phyloP scores from a whole-genome alignment of 2,888 invertebrate genomes.

The Aricia artaxerxes region DNA sequence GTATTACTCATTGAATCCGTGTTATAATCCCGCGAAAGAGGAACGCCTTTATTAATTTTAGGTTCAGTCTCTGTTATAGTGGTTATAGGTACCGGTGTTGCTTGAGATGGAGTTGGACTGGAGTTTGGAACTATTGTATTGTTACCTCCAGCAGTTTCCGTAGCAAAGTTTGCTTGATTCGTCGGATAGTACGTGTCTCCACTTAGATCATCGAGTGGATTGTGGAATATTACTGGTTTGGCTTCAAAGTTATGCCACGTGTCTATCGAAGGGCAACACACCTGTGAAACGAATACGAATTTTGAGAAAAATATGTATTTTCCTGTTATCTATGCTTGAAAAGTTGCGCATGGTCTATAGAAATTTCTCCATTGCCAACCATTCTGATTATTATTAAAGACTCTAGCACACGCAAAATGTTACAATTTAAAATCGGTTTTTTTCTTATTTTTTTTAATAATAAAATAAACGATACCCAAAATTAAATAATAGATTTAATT shows the following conservation, averaged over 20 bases:
- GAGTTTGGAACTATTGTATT: neutral
- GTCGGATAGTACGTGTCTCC: slow-evolving; percentile 4
- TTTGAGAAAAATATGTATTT: neutral
- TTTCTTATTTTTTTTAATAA: too few relatives aligned
- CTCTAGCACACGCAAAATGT: neutral
- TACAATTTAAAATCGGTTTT: too few relatives aligned
- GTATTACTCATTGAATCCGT: neutral
- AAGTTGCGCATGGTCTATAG: neutral
- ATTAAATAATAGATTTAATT: too few relatives aligned
- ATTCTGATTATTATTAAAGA: neutral
- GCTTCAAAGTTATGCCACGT: slow-evolving; percentile 42
- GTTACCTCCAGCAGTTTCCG: neutral
- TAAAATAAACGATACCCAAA: too few relatives aligned
- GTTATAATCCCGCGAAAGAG: neutral
- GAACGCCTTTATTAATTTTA: neutral
- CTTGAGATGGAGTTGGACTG: neutral
- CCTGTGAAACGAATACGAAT: slow-evolving; percentile 38
- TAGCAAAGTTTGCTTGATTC: neutral
- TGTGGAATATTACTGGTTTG: slow-evolving; percentile 37
- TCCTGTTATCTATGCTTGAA: neutral
- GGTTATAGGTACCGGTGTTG: neutral
- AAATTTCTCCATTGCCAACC: neutral
- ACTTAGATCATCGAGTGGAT: slow-evolving; percentile 18
- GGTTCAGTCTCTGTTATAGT: neutral
- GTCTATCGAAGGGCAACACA: slow-evolving; percentile 46